Conservation (phyloP, 1,140 invertebrate species). For the Neodiprion fabricii region DNA sequence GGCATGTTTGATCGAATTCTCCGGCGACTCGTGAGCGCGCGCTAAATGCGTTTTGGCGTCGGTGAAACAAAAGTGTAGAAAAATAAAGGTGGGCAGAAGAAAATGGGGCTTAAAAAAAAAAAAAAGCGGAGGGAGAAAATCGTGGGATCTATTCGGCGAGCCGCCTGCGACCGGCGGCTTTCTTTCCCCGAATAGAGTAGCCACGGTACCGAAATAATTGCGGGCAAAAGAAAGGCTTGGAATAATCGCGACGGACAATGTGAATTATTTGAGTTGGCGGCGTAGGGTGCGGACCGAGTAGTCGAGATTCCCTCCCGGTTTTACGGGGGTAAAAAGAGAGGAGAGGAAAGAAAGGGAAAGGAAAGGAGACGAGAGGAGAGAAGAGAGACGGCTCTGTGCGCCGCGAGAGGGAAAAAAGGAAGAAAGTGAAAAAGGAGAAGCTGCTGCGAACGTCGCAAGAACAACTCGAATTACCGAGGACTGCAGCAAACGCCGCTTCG, state of each 20-base stretch:
- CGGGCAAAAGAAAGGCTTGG: conserved; percentile 56
- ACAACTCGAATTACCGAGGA: too few relatives aligned
- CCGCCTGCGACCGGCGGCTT: conserved; percentile 41
- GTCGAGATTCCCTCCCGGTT: not conserved
- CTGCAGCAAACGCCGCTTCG: too few relatives aligned
- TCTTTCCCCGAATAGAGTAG: conserved; percentile 47
- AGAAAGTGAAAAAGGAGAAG: not conserved
- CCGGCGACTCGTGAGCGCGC: too few relatives aligned
- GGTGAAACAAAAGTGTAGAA: too few relatives aligned
- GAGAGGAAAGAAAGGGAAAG: conserved; percentile 24
- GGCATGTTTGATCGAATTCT: too few relatives aligned
- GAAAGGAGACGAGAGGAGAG: conserved; percentile 24
- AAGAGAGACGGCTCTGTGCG: conserved; percentile 18
- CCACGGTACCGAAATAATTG: conserved; percentile 58
- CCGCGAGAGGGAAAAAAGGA: conserved; percentile 26
- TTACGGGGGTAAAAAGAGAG: conserved; percentile 35
- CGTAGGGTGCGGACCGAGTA: conserved; percentile 42
- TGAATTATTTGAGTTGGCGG: conserved; percentile 61
- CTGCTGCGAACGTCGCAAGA: conserved; percentile 3
- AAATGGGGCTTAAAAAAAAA: too few relatives aligned
- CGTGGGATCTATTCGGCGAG: conserved; percentile 56
- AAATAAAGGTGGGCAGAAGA: too few relatives aligned
- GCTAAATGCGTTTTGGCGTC: too few relatives aligned
- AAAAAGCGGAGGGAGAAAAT: conserved; percentile 43
- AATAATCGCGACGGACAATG: conserved; percentile 59